Conservation (phyloP, 1,140 invertebrate species). For the Akabosia matsudoensis region DNA sequence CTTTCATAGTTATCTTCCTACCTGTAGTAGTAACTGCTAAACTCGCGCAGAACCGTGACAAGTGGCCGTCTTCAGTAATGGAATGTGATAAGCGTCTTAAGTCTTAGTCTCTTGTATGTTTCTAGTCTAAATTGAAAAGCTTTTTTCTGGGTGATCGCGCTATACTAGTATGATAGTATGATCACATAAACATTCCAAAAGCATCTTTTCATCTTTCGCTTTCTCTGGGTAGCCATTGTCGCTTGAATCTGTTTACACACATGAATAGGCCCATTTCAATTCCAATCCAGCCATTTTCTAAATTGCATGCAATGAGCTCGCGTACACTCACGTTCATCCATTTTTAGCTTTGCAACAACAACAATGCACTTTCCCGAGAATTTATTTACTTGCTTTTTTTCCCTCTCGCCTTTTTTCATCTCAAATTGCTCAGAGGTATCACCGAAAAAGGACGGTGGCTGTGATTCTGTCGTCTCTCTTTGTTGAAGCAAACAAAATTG, state of each 20-base stretch:
- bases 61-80: too few relatives aligned
- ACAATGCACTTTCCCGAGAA: not conserved
- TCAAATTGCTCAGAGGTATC: not conserved
- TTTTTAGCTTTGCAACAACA: not conserved
- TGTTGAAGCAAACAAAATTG: slow-evolving; percentile 7
- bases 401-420: not conserved
- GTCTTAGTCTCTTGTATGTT: too few relatives aligned
- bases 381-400: not conserved
- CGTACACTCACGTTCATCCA: not conserved
- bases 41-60: too few relatives aligned
- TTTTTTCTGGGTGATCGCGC: too few relatives aligned
- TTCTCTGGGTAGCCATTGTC: too few relatives aligned
- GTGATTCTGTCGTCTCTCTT: not conserved
- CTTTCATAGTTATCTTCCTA: too few relatives aligned
- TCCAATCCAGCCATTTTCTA: not conserved
- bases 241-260: not conserved
- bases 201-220: not conserved
- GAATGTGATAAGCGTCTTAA: too few relatives aligned
- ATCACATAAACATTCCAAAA: too few relatives aligned
- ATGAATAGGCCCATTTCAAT: not conserved
- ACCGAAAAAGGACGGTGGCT: not conserved
- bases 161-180: too few relatives aligned
- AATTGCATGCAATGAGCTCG: not conserved
- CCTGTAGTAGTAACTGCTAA: too few relatives aligned
- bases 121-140: too few relatives aligned